phyloP scores from a whole-genome alignment of 2,888 invertebrate species.

The Pyrgus malvae region DNA sequence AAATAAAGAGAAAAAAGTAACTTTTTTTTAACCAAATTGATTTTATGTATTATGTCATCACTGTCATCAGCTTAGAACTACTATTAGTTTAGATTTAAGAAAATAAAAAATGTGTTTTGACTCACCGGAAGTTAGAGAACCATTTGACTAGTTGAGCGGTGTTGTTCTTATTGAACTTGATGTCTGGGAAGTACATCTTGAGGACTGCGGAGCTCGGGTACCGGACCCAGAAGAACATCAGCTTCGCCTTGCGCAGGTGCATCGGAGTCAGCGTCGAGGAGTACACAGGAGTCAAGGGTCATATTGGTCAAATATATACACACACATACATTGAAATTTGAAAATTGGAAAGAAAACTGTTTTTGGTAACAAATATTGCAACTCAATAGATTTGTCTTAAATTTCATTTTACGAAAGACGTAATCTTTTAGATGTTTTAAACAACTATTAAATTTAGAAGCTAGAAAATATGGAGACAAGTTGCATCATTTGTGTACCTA shows the following conservation, averaged over 20 bases:
- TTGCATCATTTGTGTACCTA: too few species aligned
- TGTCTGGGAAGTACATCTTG: conserved; percentile 99
- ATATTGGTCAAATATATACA: conserved; percentile 36
- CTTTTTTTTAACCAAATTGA: too few species aligned
- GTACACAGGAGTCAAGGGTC: conserved; percentile 92
- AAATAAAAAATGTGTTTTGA: conserved; percentile 46
- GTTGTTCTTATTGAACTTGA: conserved; percentile 99
- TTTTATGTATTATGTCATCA: too few species aligned
- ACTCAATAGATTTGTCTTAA: too few species aligned
- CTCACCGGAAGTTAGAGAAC: conserved; percentile 99
- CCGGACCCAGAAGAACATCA: conserved; percentile 99
- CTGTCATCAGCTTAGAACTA: too few species aligned
- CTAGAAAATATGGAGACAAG: too few species aligned
- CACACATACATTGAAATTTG: not conserved
- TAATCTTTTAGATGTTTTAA: too few species aligned
- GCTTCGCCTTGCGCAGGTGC: conserved; percentile 99
- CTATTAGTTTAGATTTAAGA: too few species aligned
- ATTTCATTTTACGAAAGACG: too few species aligned
- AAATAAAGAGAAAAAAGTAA: too few species aligned
- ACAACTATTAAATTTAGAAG: too few species aligned
- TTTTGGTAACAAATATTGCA: too few species aligned
- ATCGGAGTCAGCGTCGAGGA: conserved; percentile 99
- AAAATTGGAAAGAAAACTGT: not conserved
- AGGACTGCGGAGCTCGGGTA: conserved; percentile 99
- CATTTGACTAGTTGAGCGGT: conserved; percentile 99